Evolutionary conservation across 2,113 vertebrate genomes (phyloP), one percentile per base, ranked within the genome.

Genomic region (Psophia crepitans): DNA sequence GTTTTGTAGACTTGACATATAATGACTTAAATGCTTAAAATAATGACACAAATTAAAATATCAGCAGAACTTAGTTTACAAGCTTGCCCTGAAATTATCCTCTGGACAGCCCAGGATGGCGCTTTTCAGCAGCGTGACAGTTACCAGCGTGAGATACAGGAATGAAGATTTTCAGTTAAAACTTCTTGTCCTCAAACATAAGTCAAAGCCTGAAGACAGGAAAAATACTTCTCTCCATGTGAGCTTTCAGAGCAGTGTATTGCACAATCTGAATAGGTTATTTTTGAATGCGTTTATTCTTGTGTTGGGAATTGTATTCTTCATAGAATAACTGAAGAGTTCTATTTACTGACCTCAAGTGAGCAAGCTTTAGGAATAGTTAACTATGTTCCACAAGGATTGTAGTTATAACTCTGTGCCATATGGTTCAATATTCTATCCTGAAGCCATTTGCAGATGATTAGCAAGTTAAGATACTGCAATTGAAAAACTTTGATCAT

Each of bases 191-290:
- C 75, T 94, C 73, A 86, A 91, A 61, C 35, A n/a, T 65, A 83
- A 92, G 57, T 84, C 64, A 92, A 79, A 85, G 86, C 78, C 80
- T 58, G 66, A 51, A 88, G 75, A 87, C 54, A 48, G 41, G 73
- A 54, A 30, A 54, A 74, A 22, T 66, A n/a, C 37, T 46, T 79
- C 54, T 87, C 26, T 58, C 39, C 30, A 14, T 81, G 32, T 78
- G 75, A 91, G 77, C 82, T 96, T 96, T 94, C 77, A 95, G 74
- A 93, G 82, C 84, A 63, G 46, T 24, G 46, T 28, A 8, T 71
- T 97, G 66, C 90, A 88, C 86, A 93, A 74, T 85, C 76, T 66
- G 60, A 95, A 87, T 41, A 66, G 87, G 68, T 74, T 97, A 80
- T 90, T 96, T 97, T 79, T 95, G 60, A 89, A 60, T 70, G 51